Evolutionary conservation across 1,140 invertebrate species (phyloP).

Genomic region (Cyphomyrmex costatus): DNA sequence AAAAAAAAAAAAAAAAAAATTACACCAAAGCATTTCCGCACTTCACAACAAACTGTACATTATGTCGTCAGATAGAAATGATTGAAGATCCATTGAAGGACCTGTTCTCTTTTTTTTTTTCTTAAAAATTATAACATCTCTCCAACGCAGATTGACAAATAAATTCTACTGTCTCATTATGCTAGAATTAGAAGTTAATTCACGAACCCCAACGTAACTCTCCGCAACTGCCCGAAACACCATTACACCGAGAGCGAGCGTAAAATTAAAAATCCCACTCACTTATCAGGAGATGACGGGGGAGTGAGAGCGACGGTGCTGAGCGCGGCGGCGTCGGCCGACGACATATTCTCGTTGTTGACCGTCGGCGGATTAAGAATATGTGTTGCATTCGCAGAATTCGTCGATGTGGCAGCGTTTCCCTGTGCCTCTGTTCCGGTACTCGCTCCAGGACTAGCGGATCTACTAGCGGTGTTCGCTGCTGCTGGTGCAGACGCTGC

Average conservation of each 20-base stretch:
- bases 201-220: conserved; percentile 35
- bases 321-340: conserved; percentile 79
- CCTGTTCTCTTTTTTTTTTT: no score
- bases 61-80: background rate
- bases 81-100: background rate
- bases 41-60: conserved; percentile 21
- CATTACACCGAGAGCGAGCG: conserved; percentile 43
- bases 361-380: conserved; percentile 70
- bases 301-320: conserved; percentile 87
- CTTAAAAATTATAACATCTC: conserved; percentile 29
- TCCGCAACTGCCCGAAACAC: conserved; percentile 58
- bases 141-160: conserved; percentile 31
- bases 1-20: background rate
- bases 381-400: conserved; percentile 85
- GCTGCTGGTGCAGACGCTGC: background rate
- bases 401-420: conserved; percentile 74
- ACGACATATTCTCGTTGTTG: conserved; percentile 82
- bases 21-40: conserved; percentile 11
- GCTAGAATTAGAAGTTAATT: background rate
- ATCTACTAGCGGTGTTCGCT: conserved; percentile 81
- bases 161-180: conserved; percentile 4
- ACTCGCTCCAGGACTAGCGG: conserved; percentile 83
- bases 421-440: conserved; percentile 70
- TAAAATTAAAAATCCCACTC: conserved; percentile 85
- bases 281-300: conserved; percentile 89